Evolutionary conservation across 2,888 invertebrate genomes (phyloP), one percentile per base, ranked within the genome.

Genomic region (Agelastica alni): DNA sequence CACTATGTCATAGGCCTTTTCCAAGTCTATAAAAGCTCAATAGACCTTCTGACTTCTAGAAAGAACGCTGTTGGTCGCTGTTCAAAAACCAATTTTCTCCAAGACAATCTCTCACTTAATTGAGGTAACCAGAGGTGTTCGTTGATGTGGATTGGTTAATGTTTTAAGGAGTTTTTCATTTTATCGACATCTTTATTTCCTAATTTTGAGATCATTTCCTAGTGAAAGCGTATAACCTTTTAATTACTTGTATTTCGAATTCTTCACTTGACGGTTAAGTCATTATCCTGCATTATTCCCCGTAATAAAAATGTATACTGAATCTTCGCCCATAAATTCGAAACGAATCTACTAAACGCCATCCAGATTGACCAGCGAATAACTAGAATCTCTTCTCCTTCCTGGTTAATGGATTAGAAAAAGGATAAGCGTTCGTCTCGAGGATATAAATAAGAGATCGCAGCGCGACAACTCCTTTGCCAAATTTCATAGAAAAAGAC

Each of bases 131-230:
- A 96, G 79, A 0, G 95, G 91, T 80, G 92, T 90, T 54, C 95
- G 82, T 76, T 93, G 93, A 63, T 85, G 85, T 0, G 95, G 94
- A 77, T 93, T 95, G 0, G 92, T 90, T 9, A 97, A 78, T 59
- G 96, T 94, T 70, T 96, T 95, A 18, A 96, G 77, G 0, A 97
- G 79, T 66, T 93, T 95, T 77, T 93, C 67, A 92, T 79, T 72
- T 94, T 94, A 70, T 94, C 94, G 48, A 90, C 87, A 75, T 95
- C 95, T 91, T n/a, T n/a, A n/a, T n/a, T n/a, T n/a, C n/a, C n/a
- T n/a, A n/a, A n/a, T n/a, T n/a, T n/a, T n/a, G n/a, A n/a, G n/a
- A n/a, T n/a, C n/a, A n/a, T n/a, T n/a, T n/a, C n/a, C n/a, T n/a
- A n/a, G n/a, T n/a, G n/a, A n/a, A n/a, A n/a, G n/a, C n/a, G n/a